Evolutionary conservation across 2,113 vertebrate genomes (phyloP).

Genomic region (Crotalus viridis): DNA sequence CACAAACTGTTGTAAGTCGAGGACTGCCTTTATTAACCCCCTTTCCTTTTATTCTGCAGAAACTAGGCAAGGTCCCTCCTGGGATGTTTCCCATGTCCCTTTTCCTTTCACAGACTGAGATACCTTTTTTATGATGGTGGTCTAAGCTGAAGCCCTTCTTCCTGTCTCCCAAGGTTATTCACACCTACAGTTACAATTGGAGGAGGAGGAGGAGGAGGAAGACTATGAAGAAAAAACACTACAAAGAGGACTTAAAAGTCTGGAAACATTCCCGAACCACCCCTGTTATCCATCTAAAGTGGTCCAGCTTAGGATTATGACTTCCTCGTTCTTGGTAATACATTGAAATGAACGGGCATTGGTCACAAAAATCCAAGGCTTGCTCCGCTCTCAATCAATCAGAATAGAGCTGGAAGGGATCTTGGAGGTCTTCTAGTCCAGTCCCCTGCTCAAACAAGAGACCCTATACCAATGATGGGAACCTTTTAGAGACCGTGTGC

Average conservation of each 20-base stretch:
- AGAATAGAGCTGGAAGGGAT: no score
- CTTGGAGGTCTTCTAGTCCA: no score
- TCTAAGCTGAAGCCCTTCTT: neutral
- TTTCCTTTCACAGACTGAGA: neutral
- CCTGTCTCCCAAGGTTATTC: neutral
- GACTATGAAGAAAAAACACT: neutral
- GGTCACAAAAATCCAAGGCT: neutral
- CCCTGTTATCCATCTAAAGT: neutral
- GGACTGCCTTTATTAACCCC: neutral
- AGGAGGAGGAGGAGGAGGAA: neutral
- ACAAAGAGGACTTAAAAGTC: neutral
- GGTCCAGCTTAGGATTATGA: no score
- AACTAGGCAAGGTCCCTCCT: neutral
- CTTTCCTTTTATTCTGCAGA: neutral
- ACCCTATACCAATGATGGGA: no score
- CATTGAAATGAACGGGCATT: neutral
- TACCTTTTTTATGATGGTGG: neutral
- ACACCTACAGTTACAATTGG: neutral
- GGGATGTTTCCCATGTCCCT: neutral
- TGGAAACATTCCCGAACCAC: neutral
- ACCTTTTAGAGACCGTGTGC: no score
- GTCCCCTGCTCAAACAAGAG: no score
- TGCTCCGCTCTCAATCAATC: no score
- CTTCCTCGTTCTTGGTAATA: neutral
- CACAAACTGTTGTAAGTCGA: neutral